Evolutionary conservation across 2,888 invertebrate species (phyloP), one percentile per base, ranked within the genome.

Genomic region (Lypha dubia): DNA sequence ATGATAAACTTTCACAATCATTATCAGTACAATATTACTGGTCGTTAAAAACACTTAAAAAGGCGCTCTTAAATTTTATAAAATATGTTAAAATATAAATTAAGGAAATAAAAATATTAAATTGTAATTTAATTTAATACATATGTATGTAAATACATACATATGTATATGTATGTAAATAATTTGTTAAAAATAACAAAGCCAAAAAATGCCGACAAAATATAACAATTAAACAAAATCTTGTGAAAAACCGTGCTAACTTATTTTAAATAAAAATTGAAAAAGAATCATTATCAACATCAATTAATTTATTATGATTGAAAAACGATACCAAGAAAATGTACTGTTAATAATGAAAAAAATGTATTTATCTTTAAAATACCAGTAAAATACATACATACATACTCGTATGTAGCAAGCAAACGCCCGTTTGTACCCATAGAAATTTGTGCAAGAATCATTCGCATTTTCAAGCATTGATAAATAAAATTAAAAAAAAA

Each of bases 1-100:
- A 9, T 60, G 65, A 67, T 73, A 60, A 74, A 56, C 35, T 49
- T 28, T 79, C 15, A 32, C 15, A 11, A 35, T 17, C 28, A 17
- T 4, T 79, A 24, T 68, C 68, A 75, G 81, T 81, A 20, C 13
- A 38, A 75, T 46, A 38, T 9, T n/a, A 70, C 24, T 35, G 13
- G 15, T 46, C 11, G 17, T 20, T 28, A 20, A 13, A 5, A 24
- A 46, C 46, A 75, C 60, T 62, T 41, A 51, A 53, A 60, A 28
- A 17, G 17, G 1, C 74, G 46, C 35, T 46, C 3, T 15, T 4
- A 24, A 58, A 49, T 24, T 22, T 24, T n/a, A 38, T 20, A 44
- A 11, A 17, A 35, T 32, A n/a, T n/a, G n/a, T 60, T 20, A 49
- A 49, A 22, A 49, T 67, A 17, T 67, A 41, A 3, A 17, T 41